Percentiles rank a stretch among this genome's conserved stretches.
phyloP scores from a whole-genome alignment of 2,888 invertebrate genomes.

The Pyrgus malvae region DNA sequence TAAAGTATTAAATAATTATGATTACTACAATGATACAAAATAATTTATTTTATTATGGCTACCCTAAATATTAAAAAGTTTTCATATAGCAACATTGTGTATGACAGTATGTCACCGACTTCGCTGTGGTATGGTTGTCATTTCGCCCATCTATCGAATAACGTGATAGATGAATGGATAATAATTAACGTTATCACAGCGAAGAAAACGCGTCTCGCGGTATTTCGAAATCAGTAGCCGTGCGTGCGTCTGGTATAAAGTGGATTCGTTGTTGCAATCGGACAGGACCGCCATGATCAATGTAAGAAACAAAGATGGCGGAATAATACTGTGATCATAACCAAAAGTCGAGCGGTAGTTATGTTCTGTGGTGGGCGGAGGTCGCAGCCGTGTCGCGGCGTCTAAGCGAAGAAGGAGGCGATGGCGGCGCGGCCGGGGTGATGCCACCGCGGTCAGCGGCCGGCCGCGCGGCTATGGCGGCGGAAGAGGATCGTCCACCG shows the following conservation, averaged over 20 bases:
- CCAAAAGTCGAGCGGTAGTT: conserved; percentile 72
- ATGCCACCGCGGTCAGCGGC: conserved; percentile 79
- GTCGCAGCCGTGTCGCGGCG: conserved; percentile 74
- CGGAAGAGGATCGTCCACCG: conserved; percentile 76
- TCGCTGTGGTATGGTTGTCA: conserved; percentile 78
- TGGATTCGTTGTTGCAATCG: conserved; percentile 48
- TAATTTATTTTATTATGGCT: background rate
- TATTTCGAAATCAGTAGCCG: conserved; percentile 49
- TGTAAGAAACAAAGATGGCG: conserved; percentile 82
- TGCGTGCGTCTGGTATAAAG: conserved; percentile 47
- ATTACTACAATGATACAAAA: background rate
- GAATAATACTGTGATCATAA: conserved; percentile 80
- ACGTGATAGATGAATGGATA: conserved; percentile 76
- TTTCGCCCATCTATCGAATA: conserved; percentile 71
- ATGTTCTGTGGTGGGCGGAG: conserved; percentile 74
- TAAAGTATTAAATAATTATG: background rate
- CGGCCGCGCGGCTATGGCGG: conserved; percentile 78
- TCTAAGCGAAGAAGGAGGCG: conserved; percentile 64
- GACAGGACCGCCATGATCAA: conserved; percentile 74
- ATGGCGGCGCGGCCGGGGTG: conserved; percentile 78
- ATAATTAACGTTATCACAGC: conserved; percentile 70
- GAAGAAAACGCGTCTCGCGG: conserved; percentile 49
- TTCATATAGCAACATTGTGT: conserved; percentile 41
- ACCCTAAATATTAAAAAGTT: background rate
- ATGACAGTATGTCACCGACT: conserved; percentile 80